Evolutionary conservation across 2,888 invertebrate genomes (phyloP).

Genomic region (Lapara coniferarum): DNA sequence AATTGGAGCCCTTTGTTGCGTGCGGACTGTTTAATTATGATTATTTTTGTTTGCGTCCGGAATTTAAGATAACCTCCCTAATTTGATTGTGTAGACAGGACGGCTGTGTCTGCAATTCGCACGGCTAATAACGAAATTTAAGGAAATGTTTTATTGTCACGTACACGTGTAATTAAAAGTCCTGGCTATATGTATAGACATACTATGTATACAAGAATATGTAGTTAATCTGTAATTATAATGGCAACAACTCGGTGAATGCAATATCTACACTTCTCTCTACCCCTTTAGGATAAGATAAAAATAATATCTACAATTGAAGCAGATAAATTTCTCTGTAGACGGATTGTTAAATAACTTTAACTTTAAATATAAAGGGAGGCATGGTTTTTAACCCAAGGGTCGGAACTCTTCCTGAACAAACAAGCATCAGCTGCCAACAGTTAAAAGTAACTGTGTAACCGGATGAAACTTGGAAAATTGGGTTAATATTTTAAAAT

Average conservation of each 20-base stretch:
- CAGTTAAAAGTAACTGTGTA: too few species aligned
- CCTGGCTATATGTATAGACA: too few species aligned
- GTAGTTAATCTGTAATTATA: too few species aligned
- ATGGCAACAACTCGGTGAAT: too few species aligned
- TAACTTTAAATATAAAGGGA: neutral
- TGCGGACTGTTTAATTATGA: constrained; percentile 21
- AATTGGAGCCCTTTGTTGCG: constrained; percentile 5
- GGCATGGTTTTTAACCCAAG: neutral
- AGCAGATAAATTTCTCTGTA: neutral
- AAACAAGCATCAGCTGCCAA: neutral
- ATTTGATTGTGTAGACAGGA: constrained; percentile 5
- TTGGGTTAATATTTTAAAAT: too few species aligned
- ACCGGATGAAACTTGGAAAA: too few species aligned
- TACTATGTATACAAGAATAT: too few species aligned
- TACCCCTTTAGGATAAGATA: too few species aligned
- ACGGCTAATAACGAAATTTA: constrained; percentile 2
- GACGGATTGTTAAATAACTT: constrained; percentile 6
- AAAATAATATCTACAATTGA: neutral
- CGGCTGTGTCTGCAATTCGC: neutral
- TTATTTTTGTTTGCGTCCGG: constrained; percentile 21
- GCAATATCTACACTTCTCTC: too few species aligned
- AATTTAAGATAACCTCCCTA: constrained; percentile 14
- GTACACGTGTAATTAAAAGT: too few species aligned
- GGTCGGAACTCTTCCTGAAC: neutral
- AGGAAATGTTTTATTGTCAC: neutral